These are phyloP conservation scores for Ptychochromis oligacanthus DNA, from an alignment of 2,113 vertebrate genomes.

Conservation along the genomic window DNA sequence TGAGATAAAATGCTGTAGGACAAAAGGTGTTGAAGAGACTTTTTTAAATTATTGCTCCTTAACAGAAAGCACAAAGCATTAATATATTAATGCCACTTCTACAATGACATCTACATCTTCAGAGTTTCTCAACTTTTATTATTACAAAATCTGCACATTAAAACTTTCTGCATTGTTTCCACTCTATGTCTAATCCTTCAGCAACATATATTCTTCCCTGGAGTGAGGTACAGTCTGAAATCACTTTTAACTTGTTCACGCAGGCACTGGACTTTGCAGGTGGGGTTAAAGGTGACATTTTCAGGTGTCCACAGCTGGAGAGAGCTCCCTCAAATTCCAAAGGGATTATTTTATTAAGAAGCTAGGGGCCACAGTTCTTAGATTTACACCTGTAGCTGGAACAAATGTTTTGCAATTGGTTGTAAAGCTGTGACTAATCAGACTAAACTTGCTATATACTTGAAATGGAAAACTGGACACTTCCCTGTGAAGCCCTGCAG, in stretches of 20 bases:
- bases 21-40: too few species aligned
- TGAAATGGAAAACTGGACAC: constrained; percentile 49
- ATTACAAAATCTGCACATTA: background rate
- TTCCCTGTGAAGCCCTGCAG: constrained; percentile 46
- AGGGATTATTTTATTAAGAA: constrained; percentile 72
- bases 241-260: constrained; percentile 11
- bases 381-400: constrained; percentile 49
- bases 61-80: too few species aligned
- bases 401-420: constrained; percentile 39
- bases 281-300: constrained; percentile 61
- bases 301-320: constrained; percentile 70
- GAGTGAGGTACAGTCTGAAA: constrained; percentile 8
- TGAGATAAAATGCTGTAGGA: too few species aligned
- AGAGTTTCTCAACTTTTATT: background rate
- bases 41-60: too few species aligned
- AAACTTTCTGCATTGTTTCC: background rate
- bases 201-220: background rate
- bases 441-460: constrained; percentile 17
- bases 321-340: constrained; percentile 65
- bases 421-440: constrained; percentile 21
- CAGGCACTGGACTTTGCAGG: constrained; percentile 37
- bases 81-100: too few species aligned
- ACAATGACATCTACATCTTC: background rate
- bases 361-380: constrained; percentile 20
- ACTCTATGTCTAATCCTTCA: background rate